Evolutionary conservation across 2,888 invertebrate genomes (phyloP).

Genomic region (Lucinisca nassula): DNA sequence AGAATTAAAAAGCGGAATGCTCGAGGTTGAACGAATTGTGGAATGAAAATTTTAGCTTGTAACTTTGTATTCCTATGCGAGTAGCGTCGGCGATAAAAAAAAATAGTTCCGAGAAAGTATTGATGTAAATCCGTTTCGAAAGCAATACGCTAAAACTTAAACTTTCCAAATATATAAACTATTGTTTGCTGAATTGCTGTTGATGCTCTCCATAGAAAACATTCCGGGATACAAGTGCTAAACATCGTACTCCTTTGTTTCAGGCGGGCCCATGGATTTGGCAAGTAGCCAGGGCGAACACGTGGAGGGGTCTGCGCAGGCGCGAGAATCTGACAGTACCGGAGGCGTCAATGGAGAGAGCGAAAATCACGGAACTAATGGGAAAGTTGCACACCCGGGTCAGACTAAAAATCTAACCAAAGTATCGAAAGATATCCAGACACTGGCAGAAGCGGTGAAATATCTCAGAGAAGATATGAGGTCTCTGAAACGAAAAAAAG

Average conservation of each 20-base stretch:
- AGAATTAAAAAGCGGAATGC: neutral
- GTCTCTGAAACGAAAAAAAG: neutral
- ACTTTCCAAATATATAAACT: neutral
- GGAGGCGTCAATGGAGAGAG: neutral
- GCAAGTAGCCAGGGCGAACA: neutral
- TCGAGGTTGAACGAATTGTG: neutral
- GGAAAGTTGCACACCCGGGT: neutral
- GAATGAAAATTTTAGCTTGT: neutral
- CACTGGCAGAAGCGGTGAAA: neutral
- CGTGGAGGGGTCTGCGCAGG: neutral
- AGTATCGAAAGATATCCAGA: neutral
- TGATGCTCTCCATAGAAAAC: neutral
- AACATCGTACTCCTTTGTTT: neutral
- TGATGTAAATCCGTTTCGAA: neutral
- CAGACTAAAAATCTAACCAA: neutral
- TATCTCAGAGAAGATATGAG: neutral
- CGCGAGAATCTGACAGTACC: neutral
- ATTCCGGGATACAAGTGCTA: neutral
- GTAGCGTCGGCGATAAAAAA: neutral
- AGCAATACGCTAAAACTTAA: neutral
- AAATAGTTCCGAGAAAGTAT: neutral
- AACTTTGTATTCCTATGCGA: neutral
- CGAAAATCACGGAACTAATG: neutral
- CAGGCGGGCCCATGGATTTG: neutral
- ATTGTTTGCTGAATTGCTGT: neutral